Evolutionary conservation across 2,113 vertebrate genomes (phyloP), one percentile per base, ranked within the genome.

Genomic region (Martes martes): DNA sequence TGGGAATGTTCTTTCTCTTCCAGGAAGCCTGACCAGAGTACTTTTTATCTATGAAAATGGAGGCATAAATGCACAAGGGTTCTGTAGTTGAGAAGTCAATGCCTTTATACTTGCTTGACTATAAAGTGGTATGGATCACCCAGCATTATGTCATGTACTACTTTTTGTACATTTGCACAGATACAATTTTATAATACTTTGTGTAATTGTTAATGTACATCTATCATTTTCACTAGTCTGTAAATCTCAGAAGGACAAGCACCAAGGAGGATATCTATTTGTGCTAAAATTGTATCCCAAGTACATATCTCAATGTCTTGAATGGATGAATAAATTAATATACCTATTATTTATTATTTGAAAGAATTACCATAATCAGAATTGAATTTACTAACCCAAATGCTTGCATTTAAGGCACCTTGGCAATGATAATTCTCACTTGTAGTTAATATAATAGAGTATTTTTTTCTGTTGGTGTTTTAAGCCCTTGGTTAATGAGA

Each of bases 291-390:
- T 89, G 0, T 28, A 13, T 89, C 26, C 9, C 11, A 74, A 73
- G 2, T 71, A 13, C 13, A 4, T 24, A 80, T 4, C 1, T 89
- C 1, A 42, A 13, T 73, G 31, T 33, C 42, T 90, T 92, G 3
- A 89, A 55, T 79, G 45, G 90, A 81, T 69, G 4, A 92, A 74
- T 83, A 4, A 69, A 86, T 84, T 36, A 85, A 80, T 39, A 45
- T 8, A 74, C 0, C 10, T 59, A n/a, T 28, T 45, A 1, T 45
- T 89, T 74, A 61, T 91, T 76, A 52, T 79, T 85, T 89, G 39
- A 39, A 55, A 83, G 3, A 26, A 19, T 85, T 92, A 78, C 2
- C 10, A 82, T 71, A n/a, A 67, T 84, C 47, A 47, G 31, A 95
- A 45, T 42, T 71, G 7, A 90, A 45, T 47, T 65, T 95, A 31